phyloP scores from a whole-genome alignment of 1,140 invertebrate species.

The Brachionus plicatilis region DNA sequence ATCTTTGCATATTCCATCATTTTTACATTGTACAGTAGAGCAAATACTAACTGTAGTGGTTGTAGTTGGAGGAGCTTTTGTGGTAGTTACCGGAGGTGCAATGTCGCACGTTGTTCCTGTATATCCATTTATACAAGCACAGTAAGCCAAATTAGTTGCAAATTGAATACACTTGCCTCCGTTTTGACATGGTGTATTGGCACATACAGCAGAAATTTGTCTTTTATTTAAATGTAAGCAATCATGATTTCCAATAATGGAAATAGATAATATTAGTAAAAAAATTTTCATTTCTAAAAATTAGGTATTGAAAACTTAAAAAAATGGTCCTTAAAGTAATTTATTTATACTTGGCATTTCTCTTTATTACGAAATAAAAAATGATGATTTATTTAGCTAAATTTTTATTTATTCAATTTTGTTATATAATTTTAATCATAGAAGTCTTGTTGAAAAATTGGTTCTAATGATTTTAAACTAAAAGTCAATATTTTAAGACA shows the following conservation, averaged over 20 bases:
- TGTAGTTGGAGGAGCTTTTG: neutral
- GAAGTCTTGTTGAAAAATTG: neutral
- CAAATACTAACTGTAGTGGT: neutral
- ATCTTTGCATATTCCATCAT: neutral
- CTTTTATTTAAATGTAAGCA: neutral
- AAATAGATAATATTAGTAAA: neutral
- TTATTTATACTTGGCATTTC: neutral
- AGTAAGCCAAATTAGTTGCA: neutral
- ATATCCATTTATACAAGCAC: neutral
- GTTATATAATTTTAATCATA: neutral
- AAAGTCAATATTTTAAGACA: neutral
- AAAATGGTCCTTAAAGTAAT: neutral
- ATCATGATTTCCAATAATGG: neutral
- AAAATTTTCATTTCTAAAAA: constrained; percentile 1
- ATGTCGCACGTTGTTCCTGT: neutral
- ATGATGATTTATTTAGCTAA: neutral
- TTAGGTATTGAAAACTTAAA: neutral
- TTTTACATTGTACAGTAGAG: neutral
- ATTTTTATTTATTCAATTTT: neutral
- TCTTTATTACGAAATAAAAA: neutral
- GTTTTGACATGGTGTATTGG: neutral
- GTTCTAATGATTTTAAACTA: neutral
- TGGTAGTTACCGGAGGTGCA: neutral
- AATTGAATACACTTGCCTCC: neutral
- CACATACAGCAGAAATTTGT: neutral